phyloP scores from a whole-genome alignment of 2,888 invertebrate genomes.

The Drosophila sordidapex region DNA sequence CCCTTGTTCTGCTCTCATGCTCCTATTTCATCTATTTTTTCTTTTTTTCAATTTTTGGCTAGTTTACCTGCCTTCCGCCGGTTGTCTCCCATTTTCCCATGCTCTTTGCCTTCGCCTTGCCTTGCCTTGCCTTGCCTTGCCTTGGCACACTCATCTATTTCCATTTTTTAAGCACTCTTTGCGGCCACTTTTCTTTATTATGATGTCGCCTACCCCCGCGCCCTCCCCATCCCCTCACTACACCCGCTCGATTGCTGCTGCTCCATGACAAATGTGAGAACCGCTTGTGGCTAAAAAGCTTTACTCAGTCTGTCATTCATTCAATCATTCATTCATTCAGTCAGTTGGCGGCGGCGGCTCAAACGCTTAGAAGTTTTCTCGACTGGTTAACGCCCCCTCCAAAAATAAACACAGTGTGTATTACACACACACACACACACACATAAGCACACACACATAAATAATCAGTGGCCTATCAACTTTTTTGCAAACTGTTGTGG shows the following conservation, averaged over 20 bases:
- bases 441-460: background rate
- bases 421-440: slow-evolving; percentile 2
- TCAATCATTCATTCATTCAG: background rate
- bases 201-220: slow-evolving; percentile 34
- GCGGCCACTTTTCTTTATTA: slow-evolving; percentile 81
- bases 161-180: slow-evolving; percentile 80
- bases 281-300: slow-evolving; percentile 69
- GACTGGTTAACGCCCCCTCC: slow-evolving; percentile 49
- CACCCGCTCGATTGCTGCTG: background rate
- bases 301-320: slow-evolving; percentile 27
- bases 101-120: slow-evolving; percentile 27
- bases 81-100: background rate
- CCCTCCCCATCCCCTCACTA: rapidly evolving
- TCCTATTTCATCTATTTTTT: slow-evolving; percentile 13
- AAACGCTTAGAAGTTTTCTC: slow-evolving; percentile 68
- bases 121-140: background rate
- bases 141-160: slow-evolving; percentile 72
- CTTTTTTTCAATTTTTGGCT: slow-evolving; percentile 28
- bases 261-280: slow-evolving; percentile 79
- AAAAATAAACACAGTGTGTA: background rate
- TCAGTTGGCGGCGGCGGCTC: slow-evolving; percentile 48
- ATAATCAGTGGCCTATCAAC: background rate
- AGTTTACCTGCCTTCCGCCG: slow-evolving; percentile 46
- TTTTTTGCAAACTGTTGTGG: background rate
- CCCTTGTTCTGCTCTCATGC: slow-evolving; percentile 11